These are phyloP conservation scores for Varanus salvator DNA, from an alignment of 2,113 vertebrate species.

Conservation along the genomic window DNA sequence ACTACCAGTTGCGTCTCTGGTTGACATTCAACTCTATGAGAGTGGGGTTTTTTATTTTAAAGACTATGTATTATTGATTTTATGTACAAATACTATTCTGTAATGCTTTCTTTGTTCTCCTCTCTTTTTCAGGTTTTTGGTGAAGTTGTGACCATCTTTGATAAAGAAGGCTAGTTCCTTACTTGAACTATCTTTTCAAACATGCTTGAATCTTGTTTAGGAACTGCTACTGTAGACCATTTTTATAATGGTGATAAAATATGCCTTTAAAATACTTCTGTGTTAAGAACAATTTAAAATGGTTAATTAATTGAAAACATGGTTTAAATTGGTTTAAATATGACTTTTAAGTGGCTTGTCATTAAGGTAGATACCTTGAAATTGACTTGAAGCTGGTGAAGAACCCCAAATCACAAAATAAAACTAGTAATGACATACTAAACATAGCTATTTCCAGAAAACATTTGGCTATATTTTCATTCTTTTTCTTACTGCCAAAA, in stretches of 20 bases:
- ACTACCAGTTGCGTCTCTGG: background rate
- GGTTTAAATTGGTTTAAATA: constrained; percentile 42
- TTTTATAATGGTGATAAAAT: constrained; percentile 73
- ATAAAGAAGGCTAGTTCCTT: constrained; percentile 85
- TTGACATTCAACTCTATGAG: background rate
- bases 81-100: background rate
- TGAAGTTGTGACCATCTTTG: constrained; percentile 90
- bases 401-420: constrained; percentile 50
- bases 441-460: constrained; percentile 23
- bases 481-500: constrained; percentile 52
- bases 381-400: constrained; percentile 8
- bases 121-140: constrained; percentile 87
- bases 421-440: constrained; percentile 53
- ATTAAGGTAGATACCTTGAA: background rate
- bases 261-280: constrained; percentile 65
- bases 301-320: constrained; percentile 63
- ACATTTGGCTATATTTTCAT: constrained; percentile 49
- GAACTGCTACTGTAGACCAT: constrained; percentile 77
- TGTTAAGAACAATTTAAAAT: constrained; percentile 70
- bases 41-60: background rate
- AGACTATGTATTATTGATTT: background rate
- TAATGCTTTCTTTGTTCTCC: constrained; percentile 23
- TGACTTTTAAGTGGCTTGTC: constrained; percentile 29
- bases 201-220: constrained; percentile 80
- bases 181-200: constrained; percentile 63